These are phyloP conservation scores for Perognathus longimembris DNA, from an alignment of 2,113 vertebrate species.

Conservation along the genomic window DNA sequence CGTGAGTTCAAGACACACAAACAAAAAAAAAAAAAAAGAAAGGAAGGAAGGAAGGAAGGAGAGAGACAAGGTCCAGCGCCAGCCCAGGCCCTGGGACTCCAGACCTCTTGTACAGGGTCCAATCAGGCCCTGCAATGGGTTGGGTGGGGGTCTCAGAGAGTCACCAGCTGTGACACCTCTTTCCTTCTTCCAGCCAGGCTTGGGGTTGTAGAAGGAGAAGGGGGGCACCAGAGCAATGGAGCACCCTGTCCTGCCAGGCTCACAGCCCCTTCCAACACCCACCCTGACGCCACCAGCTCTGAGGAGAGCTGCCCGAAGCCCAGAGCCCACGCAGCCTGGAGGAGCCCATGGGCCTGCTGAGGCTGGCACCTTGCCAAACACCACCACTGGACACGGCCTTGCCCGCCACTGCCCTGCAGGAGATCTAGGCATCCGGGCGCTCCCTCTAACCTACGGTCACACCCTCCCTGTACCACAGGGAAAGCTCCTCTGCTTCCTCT, in stretches of 20 bases:
- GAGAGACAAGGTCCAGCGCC: too few species aligned
- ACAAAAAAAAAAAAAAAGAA: too few species aligned
- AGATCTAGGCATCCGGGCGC: too few species aligned
- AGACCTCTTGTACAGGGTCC: not conserved
- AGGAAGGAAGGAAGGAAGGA: too few species aligned
- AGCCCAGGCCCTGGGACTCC: not conserved
- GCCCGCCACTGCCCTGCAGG: not conserved
- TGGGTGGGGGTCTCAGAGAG: not conserved
- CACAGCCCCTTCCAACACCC: constrained; percentile 81
- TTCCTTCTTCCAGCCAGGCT: constrained; percentile 46
- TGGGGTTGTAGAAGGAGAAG: constrained; percentile 69
- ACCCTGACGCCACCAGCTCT: constrained; percentile 45
- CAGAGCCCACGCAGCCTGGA: too few species aligned
- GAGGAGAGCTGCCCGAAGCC: too few species aligned
- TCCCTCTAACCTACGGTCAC: not conserved
- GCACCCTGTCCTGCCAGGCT: constrained; percentile 70
- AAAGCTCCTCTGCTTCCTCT: not conserved
- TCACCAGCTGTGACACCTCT: constrained; percentile 42
- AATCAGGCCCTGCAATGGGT: not conserved
- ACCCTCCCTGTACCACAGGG: not conserved
- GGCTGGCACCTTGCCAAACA: not conserved
- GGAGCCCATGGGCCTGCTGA: not conserved
- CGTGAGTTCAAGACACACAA: too few species aligned
- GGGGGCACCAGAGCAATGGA: constrained; percentile 69
- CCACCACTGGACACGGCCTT: not conserved